These are phyloP conservation scores for Drosophila cardini DNA, from an alignment of 1,140 invertebrate species.

Conservation along the genomic window DNA sequence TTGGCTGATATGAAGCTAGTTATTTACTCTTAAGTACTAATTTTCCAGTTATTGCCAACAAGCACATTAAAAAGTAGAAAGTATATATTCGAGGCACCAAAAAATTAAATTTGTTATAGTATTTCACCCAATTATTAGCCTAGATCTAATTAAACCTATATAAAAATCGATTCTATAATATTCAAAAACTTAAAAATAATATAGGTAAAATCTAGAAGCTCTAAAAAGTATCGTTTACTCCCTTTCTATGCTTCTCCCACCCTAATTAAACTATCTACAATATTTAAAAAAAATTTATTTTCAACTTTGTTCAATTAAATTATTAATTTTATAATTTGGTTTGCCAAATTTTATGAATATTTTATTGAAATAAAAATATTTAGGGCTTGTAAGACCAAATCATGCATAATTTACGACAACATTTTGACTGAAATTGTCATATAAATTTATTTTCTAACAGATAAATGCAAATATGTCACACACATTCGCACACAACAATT, in stretches of 20 bases:
- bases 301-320: constrained; percentile 1
- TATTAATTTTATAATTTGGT: not conserved
- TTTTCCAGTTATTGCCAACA: constrained; percentile 14
- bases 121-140: too few relatives aligned
- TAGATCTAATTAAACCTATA: too few relatives aligned
- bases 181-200: too few relatives aligned
- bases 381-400: constrained; percentile 18
- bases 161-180: too few relatives aligned
- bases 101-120: too few relatives aligned
- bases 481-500: constrained; percentile 35
- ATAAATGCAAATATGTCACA: constrained; percentile 54
- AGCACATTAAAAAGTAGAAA: not conserved
- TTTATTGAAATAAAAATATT: constrained; percentile 8
- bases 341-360: not conserved
- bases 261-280: too few relatives aligned
- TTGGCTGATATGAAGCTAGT: constrained; percentile 27
- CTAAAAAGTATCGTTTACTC: too few relatives aligned
- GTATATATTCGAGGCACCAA: too few relatives aligned
- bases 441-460: constrained; percentile 44
- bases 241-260: too few relatives aligned
- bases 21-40: constrained; percentile 16
- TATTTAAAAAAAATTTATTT: not conserved
- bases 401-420: constrained; percentile 28
- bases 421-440: constrained; percentile 26
- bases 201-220: too few relatives aligned